phyloP scores from a whole-genome alignment of 23 tunicate species.

The Ciona savignyi region DNA sequence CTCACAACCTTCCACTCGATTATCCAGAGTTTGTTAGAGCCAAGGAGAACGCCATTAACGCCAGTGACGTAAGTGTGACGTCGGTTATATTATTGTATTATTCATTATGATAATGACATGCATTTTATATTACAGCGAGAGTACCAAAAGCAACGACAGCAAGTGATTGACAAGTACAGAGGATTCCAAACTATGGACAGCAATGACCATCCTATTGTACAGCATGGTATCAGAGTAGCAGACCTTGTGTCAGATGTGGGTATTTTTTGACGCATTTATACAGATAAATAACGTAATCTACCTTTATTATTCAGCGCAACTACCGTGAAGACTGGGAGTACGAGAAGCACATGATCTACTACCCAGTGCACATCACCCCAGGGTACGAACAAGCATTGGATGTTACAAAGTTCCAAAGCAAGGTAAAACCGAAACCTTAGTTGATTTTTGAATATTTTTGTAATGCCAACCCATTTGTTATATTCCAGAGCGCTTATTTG shows the following conservation, averaged over 20 bases:
- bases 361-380: conserved; percentile 86
- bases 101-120: neutral
- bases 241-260: conserved; percentile 76
- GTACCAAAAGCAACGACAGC: conserved; percentile 69
- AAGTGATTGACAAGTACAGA: conserved; percentile 57
- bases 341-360: conserved; percentile 72
- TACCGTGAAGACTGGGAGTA: conserved; percentile 98
- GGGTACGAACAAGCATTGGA: conserved; percentile 79
- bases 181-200: conserved; percentile 99
- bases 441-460: neutral
- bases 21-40: conserved; percentile 94
- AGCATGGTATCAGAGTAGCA: conserved; percentile 88
- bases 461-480: neutral
- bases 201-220: conserved; percentile 89
- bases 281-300: no score
- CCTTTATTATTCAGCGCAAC: conserved; percentile 9
- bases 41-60: conserved; percentile 59
- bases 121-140: no score
- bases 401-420: conserved; percentile 60
- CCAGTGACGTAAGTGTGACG: conserved; percentile 75
- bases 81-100: neutral
- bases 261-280: neutral
- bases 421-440: conserved; percentile 39
- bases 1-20: conserved; percentile 76
- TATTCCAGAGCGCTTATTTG: conserved; percentile 45